Evolutionary conservation across 1,140 invertebrate genomes (phyloP).

Genomic region (Planococcus citri): DNA sequence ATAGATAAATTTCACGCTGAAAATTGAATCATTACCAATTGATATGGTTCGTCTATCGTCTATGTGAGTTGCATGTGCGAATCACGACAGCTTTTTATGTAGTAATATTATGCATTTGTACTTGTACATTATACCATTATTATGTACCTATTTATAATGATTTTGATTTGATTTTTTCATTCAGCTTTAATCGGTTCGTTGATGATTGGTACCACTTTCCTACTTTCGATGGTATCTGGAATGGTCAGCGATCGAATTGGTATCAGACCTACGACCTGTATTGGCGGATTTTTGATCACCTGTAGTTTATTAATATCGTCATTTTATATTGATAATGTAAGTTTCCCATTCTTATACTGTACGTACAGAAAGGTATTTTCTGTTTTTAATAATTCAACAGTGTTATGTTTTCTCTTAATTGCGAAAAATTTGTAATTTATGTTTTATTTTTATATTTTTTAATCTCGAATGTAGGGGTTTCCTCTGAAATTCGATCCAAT

Average conservation of each 20-base stretch:
- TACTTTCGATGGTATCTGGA: slow-evolving; percentile 77
- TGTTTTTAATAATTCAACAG: not conserved
- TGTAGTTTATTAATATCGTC: slow-evolving; percentile 69
- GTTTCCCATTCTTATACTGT: not conserved
- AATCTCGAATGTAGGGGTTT: too few relatives aligned
- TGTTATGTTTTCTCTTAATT: not conserved
- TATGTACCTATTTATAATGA: too few relatives aligned
- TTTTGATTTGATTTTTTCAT: slow-evolving; percentile 36
- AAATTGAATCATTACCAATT: too few relatives aligned
- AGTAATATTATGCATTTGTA: too few relatives aligned
- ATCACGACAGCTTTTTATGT: too few relatives aligned
- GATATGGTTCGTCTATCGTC: too few relatives aligned
- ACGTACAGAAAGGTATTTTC: too few relatives aligned
- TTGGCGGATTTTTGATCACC: slow-evolving; percentile 65
- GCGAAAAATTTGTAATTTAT: not conserved
- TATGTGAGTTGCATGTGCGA: too few relatives aligned
- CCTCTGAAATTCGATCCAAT: too few relatives aligned
- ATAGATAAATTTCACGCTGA: too few relatives aligned
- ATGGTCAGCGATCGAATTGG: slow-evolving; percentile 76
- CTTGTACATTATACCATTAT: too few relatives aligned
- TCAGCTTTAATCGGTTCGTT: slow-evolving; percentile 78
- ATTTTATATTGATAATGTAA: slow-evolving; percentile 41
- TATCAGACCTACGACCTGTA: slow-evolving; percentile 62
- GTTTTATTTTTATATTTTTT: slow-evolving; percentile 1
- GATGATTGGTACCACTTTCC: slow-evolving; percentile 77